Base-by-base conservation (phyloP, 64 coral and sea anemone genomes). In the Montipora cactus region DNA sequence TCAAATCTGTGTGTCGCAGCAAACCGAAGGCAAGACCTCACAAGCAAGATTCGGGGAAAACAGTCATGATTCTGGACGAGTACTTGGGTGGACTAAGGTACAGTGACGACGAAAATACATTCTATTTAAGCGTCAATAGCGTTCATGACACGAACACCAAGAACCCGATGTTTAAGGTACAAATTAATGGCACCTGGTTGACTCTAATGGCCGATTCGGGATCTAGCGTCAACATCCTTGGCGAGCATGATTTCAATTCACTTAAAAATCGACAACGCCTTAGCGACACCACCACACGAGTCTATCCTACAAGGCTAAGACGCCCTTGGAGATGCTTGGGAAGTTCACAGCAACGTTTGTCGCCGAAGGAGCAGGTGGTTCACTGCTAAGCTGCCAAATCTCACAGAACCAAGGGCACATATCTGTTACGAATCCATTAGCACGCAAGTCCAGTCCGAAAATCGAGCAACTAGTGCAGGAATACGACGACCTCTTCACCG, bases 221-320 rank as follows among this genome's bases (percentile, higher is more conserved):
- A 58, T 94, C 87, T 2, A 94, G 87, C 87, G 81, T 94, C 59
- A 94, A 83, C 28, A 85, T 91, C 66, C 81, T 87, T 5, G 88
- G 91, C 10, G 74, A 95, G 45, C 75, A 75, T 4, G 89, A 95
- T 70, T 95, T 73, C 89, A 71, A 91, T 45, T 83, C 90, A 14
- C 19, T 91, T 5, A 15, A 22, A 37, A 67, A 19, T n/a, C 88
- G 19, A 91, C 88, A 88, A 4, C 21, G 28, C 77, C 81, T 91
- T 14, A 23, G 22, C 22, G 22, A 23, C 22, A 23, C 22, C 22
- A 23, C 22, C 22, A 23, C 22, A 23, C 22, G 22, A 23, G 22
- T 23, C 22, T 23, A 23, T 23, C 22, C 22, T 23, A 23, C 22
- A 23, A 95, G 66, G 75, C 93, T 5, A 83, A 75, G 12, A 90